Evolutionary conservation across 1,140 invertebrate genomes (phyloP).

Genomic region (Bombyx mandarina): DNA sequence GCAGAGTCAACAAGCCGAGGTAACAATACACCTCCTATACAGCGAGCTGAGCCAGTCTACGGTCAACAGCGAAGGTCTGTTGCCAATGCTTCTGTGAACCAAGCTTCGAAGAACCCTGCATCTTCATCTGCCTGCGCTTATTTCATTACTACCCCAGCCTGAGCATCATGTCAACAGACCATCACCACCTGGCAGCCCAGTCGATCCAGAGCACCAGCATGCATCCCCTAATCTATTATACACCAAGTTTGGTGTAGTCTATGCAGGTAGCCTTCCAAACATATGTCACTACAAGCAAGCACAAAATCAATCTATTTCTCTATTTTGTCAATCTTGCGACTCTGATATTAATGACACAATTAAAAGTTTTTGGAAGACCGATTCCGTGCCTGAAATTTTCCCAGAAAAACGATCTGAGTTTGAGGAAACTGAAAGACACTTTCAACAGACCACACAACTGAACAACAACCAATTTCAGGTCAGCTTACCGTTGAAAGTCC

Average conservation of each 20-base stretch:
- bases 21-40: background rate
- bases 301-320: background rate
- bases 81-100: too few species aligned
- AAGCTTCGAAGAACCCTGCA: too few species aligned
- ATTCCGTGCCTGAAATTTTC: slow-evolving; percentile 5
- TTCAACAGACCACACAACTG: slow-evolving; percentile 11
- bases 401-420: slow-evolving; percentile 5
- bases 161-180: background rate
- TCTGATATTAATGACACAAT: background rate
- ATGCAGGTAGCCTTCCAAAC: slow-evolving; percentile 5
- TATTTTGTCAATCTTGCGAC: slow-evolving; percentile 2
- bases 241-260: slow-evolving; percentile 8
- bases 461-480: slow-evolving; percentile 14
- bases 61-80: too few species aligned
- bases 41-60: too few species aligned
- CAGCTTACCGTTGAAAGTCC: slow-evolving; percentile 13
- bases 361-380: slow-evolving; percentile 3
- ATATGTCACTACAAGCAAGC: too few species aligned
- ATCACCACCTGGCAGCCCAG: background rate
- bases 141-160: too few species aligned
- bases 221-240: slow-evolving; percentile 3
- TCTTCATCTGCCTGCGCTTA: too few species aligned
- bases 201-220: background rate
- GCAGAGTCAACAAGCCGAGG: slow-evolving; percentile 4
- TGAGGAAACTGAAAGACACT: slow-evolving; percentile 10